Base-by-base conservation (phyloP, 2,113 vertebrate genomes). In the Semnornis frantzii region DNA sequence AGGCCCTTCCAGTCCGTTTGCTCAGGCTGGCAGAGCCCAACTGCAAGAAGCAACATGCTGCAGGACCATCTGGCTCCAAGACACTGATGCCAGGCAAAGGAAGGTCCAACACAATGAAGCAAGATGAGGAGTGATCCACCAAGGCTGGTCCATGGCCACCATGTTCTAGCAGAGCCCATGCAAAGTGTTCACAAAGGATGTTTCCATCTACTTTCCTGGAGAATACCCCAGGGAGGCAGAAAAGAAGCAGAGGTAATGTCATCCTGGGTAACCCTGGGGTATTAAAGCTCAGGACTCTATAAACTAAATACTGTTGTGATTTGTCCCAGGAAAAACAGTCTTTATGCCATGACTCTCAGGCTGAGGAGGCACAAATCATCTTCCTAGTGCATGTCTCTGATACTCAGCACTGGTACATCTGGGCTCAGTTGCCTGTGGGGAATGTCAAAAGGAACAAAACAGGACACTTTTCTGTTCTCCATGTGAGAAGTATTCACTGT, bases 21-120 rank as follows among this genome's bases (percentile, higher is more conserved):
- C 92, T 95, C 79, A 27, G 81, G 57, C 94, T 95, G 91, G 87
- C 75, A 90, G 66, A 90, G 62, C 79, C 80, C 83, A 81, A 68
- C 54, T 90, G 80, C 63, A 84, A 70, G 81, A 80, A 94, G 70
- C 81, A 86, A 85, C 92, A 94, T 70, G 64, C 68, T 87, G 42
- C 74, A 87, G 84, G 48, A 79, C 89, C 94, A 93, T 92, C 82
- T 94, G 96, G 30, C 74, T 92, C 54, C 1, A 0, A 46, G 90
- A 50, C 68, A 78, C 27, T 3, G 0, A 31, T 2, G 15, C 85
- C 78, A 74, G 74, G 74, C 57, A 44, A 50, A 94, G n/a, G 46
- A 71, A 0, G 0, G 70, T 46, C 70, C 63, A 21, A 2, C 0
- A 1, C 54, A 84, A 63, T 28, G 59, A 27, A 78, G 39, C 34